A percentile compares a stretch with the other conserved stretches of the same genome.
Conservation (phyloP, 2,797 vertebrate species). For the Hypotaenidia philippensis region DNA sequence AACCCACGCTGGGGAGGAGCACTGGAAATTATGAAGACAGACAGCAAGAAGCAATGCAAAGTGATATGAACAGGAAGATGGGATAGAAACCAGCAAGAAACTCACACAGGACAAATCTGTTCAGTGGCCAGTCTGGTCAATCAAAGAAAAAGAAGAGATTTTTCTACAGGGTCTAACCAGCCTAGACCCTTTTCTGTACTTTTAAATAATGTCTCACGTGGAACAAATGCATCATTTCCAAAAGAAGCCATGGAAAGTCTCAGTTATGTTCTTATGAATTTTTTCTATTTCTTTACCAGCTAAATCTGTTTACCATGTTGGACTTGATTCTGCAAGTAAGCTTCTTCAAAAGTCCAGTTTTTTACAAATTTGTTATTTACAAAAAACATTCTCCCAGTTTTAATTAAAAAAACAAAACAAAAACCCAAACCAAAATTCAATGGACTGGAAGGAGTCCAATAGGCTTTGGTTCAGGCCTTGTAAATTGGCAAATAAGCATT, state of each 20-base stretch:
- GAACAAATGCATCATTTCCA: constrained; percentile 31
- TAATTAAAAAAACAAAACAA: background rate
- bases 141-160: background rate
- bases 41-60: background rate
- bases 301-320: constrained; percentile 45
- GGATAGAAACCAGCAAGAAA: background rate
- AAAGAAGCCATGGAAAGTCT: constrained; percentile 25
- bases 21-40: background rate
- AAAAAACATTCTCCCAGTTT: constrained; percentile 30
- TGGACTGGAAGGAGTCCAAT: constrained; percentile 54
- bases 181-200: background rate
- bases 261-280: constrained; percentile 2
- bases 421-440: constrained; percentile 26
- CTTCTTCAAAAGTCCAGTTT: constrained; percentile 36
- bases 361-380: background rate
- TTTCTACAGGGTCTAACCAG: background rate
- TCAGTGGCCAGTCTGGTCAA: background rate
- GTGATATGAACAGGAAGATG: background rate
- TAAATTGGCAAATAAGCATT: constrained; percentile 55
- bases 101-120: background rate
- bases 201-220: constrained; percentile 27
- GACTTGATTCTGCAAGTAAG: background rate
- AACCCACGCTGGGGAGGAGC: background rate
- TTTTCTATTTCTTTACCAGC: constrained; percentile 50
- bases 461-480: constrained; percentile 41